Evolutionary conservation across 1,140 invertebrate genomes (phyloP).

Genomic region (Hycleus phaleratus): DNA sequence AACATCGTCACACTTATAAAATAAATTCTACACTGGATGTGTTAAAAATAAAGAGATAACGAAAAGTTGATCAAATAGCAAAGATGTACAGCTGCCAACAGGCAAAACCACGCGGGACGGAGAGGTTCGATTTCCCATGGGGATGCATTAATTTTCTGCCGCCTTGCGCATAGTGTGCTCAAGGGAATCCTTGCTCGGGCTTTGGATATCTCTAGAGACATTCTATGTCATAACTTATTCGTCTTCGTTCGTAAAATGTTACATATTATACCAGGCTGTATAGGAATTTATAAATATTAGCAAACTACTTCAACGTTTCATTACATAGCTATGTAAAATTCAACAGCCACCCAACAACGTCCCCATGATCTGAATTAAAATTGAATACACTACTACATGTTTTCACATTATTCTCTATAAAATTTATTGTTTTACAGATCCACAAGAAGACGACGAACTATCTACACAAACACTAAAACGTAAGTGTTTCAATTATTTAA

Average conservation of each 20-base stretch:
- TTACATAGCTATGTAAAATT: slow-evolving; percentile 2
- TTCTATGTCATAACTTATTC: slow-evolving; percentile 37
- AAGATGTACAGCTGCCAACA: slow-evolving; percentile 29
- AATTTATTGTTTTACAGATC: slow-evolving; percentile 4
- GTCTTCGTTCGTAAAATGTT: slow-evolving; percentile 31
- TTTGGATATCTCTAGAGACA: slow-evolving; percentile 26
- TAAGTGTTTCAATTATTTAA: background rate
- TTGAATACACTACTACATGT: background rate
- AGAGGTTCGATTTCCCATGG: slow-evolving; percentile 53
- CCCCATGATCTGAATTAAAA: too few species aligned
- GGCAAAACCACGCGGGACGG: slow-evolving; percentile 33
- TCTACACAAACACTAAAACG: background rate
- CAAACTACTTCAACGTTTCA: slow-evolving; percentile 9
- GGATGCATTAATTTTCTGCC: slow-evolving; percentile 63
- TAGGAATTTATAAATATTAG: slow-evolving; percentile 22
- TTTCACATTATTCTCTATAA: background rate
- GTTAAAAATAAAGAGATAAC: slow-evolving; percentile 23
- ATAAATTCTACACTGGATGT: background rate
- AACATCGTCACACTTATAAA: too few species aligned
- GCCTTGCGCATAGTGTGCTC: slow-evolving; percentile 60
- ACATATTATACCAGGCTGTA: slow-evolving; percentile 21
- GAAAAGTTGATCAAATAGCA: slow-evolving; percentile 28
- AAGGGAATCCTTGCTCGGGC: slow-evolving; percentile 40
- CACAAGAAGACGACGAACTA: slow-evolving; percentile 8
- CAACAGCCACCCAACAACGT: background rate